Evolutionary conservation across 1,140 invertebrate genomes (phyloP).

Genomic region (Drosophila aff.): DNA sequence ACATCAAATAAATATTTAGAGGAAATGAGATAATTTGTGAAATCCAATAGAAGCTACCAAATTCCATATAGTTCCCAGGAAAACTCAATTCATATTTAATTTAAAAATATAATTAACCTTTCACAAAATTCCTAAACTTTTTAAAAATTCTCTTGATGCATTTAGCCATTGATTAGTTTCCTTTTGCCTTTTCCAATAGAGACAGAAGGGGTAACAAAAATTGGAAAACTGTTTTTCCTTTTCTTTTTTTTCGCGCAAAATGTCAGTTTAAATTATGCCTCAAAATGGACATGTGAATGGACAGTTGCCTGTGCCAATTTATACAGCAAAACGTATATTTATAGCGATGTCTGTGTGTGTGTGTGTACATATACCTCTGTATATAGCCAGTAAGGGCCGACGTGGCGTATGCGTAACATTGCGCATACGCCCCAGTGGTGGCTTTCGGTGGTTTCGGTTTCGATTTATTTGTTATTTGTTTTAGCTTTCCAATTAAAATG

Average conservation of each 20-base stretch:
- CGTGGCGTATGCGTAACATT: slow-evolving; percentile 52
- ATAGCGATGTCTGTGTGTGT: slow-evolving; percentile 16
- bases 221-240: slow-evolving; percentile 36
- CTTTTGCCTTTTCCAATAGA: slow-evolving; percentile 6
- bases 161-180: slow-evolving; percentile 27
- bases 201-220: slow-evolving; percentile 12
- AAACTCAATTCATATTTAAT: background rate
- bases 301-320: slow-evolving; percentile 63
- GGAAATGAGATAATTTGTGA: background rate
- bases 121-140: background rate
- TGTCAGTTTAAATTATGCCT: slow-evolving; percentile 74
- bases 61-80: too few relatives aligned
- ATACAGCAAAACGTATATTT: slow-evolving; percentile 24
- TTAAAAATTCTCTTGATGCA: slow-evolving; percentile 16
- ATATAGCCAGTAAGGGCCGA: slow-evolving; percentile 38
- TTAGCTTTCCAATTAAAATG: slow-evolving; percentile 46
- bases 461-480: slow-evolving; percentile 49
- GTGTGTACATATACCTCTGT: slow-evolving; percentile 5
- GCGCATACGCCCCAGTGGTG: slow-evolving; percentile 52
- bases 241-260: slow-evolving; percentile 43
- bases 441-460: slow-evolving; percentile 6
- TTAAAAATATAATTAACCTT: background rate
- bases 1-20: background rate
- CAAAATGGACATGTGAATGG: slow-evolving; percentile 69
- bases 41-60: background rate